Percentiles rank a stretch among this genome's conserved stretches.
These are phyloP conservation scores for Dermolepida albohirtum DNA, from an alignment of 2,888 invertebrate species.

Conservation along the genomic window DNA sequence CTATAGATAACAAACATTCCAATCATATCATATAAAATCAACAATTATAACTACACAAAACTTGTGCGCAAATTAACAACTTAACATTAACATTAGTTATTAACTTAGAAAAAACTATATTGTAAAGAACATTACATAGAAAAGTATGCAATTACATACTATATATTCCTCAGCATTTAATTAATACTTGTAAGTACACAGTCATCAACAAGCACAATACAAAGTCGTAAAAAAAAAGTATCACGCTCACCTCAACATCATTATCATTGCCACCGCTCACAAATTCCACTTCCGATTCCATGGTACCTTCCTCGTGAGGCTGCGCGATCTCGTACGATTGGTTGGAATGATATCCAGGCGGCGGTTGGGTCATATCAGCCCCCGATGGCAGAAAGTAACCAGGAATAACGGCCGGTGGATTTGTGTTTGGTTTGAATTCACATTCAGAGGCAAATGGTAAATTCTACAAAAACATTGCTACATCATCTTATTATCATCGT, in stretches of 20 bases:
- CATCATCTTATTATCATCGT: not conserved
- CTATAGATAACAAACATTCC: too few species aligned
- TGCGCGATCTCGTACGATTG: conserved; percentile 55
- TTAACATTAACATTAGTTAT: too few species aligned
- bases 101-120: too few species aligned
- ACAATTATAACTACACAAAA: too few species aligned
- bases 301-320: conserved; percentile 63
- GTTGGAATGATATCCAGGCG: conserved; percentile 68
- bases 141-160: conserved; percentile 9
- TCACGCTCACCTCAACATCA: conserved; percentile 57
- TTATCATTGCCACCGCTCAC: conserved; percentile 65
- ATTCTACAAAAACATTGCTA: conserved; percentile 64
- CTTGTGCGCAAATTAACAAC: too few species aligned
- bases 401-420: conserved; percentile 54
- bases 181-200: too few species aligned
- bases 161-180: too few species aligned
- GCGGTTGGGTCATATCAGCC: conserved; percentile 68
- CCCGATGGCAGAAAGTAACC: conserved; percentile 53
- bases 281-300: conserved; percentile 76
- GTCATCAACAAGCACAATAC: conserved; percentile 1
- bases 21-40: too few species aligned
- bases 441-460: conserved; percentile 75
- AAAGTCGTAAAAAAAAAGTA: conserved; percentile 28
- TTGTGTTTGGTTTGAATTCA: conserved; percentile 68
- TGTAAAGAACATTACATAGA: too few species aligned